Evolutionary conservation across 2,888 invertebrate species (phyloP).

Genomic region (Drosophila stalkeri): DNA sequence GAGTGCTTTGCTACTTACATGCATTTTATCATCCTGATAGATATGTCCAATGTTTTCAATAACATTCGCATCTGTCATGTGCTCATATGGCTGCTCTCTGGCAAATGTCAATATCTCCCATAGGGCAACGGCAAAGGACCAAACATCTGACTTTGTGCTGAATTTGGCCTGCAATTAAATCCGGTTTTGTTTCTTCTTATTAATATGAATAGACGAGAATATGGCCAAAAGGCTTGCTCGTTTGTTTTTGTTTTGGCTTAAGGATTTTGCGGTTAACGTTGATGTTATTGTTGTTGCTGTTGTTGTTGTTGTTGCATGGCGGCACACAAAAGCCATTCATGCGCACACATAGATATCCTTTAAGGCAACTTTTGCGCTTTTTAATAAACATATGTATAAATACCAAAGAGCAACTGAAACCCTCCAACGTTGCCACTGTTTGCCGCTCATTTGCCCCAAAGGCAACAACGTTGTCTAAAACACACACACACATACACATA

Average conservation of each 20-base stretch:
- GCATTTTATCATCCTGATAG: conserved; percentile 90
- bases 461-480: conserved; percentile 50
- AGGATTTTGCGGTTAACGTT: conserved; percentile 55
- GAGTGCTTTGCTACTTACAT: conserved; percentile 86
- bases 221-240: conserved; percentile 40
- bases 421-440: conserved; percentile 21
- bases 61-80: conserved; percentile 92
- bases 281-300: conserved; percentile 16
- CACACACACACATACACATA: conserved; percentile 24
- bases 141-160: conserved; percentile 93
- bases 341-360: conserved; percentile 54
- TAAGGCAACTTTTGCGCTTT: conserved; percentile 68
- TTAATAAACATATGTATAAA: conserved; percentile 53
- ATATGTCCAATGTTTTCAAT: conserved; percentile 93
- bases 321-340: conserved; percentile 61
- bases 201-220: conserved; percentile 6
- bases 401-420: conserved; percentile 19
- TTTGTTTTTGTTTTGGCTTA: conserved; percentile 54
- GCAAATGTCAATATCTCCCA: conserved; percentile 95
- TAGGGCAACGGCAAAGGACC: conserved; percentile 94
- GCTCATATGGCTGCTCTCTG: conserved; percentile 92
- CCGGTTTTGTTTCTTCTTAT: conserved; percentile 11
- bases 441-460: conserved; percentile 50
- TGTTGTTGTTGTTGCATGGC: conserved; percentile 9
- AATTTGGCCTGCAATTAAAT: conserved; percentile 89